Base-by-base conservation (phyloP, 2,888 invertebrate species). In the Amiota minor region DNA sequence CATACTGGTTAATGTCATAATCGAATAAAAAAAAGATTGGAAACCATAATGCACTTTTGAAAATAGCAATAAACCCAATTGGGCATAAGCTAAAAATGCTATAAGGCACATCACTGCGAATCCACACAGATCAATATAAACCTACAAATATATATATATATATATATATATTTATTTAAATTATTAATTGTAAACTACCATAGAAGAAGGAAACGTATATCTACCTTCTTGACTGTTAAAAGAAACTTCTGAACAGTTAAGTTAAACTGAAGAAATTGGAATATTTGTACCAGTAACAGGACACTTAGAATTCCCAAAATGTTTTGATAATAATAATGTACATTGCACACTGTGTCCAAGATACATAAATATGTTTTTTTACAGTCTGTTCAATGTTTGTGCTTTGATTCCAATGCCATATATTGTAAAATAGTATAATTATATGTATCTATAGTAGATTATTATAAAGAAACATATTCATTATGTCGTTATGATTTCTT, bases 91-190 rank as follows among this genome's bases (percentile, higher is more conserved):
- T 45, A 62, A 1, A 62, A 62, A 35, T 2, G 45, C 62, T 35
- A 62, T 62, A 9, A 62, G 23, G 45, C 35, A 62, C 62, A 62
- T 62, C n/a, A 62, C 10, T 11, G 14, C 35, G n/a, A 62, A 62
- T 3, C 62, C 62, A 16, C 3, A 2, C 2, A 62, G n/a, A 10
- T 62, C 62, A 14, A n/a, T 1, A 11, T n/a, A 12, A 35, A 23
- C 1, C 62, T 62, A 23, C 12, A 62, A 62, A 62, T 23, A 14
- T 23, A 10, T 11, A 62, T 35, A 2, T 35, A 62, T 45, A 18
- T 18, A 62, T 9, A 53, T n/a, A 18, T 62, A 35, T 11, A 11
- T 35, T 35, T 35, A 4, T n/a, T n/a, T n/a, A n/a, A n/a, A n/a
- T n/a, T n/a, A n/a, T n/a, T n/a, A n/a, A n/a, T n/a, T n/a, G n/a